Base-by-base conservation (phyloP, 2,888 invertebrate species). In the Megalurothrips usitatus region DNA sequence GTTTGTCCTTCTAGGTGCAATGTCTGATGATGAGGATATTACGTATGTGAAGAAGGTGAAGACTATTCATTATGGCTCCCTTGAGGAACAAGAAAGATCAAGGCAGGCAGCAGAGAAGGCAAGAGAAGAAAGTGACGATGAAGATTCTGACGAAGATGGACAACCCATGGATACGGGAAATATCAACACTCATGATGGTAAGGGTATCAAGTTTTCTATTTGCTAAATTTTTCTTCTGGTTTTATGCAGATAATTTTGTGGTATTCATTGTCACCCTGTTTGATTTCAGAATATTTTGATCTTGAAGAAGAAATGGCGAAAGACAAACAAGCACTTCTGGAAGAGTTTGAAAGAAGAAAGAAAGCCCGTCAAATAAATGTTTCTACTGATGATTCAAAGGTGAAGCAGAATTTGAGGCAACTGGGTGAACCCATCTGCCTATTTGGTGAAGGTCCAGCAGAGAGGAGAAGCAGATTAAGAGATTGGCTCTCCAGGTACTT, bases 401-500 rank as follows among this genome's bases (percentile, higher is more conserved):
- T 99, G 2, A 95, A 94, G 86, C 91, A 93, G 84, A 96, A 96
- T 88, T 90, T 99, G 2, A 89, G 99, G 12, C 95, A 97, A 86
- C 88, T 99, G 0, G 96, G 96, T 6, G 98, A 99, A 88, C 98
- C 99, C 0, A 97, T 99, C 84, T 99, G 99, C 86, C 89, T 97
- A 82, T 99, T 99, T 87, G 99, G 99, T 0, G 99, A 99, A 89
- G 99, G 99, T 0, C 99, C 99, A 0, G 98, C 98, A 0, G 99
- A 99, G 85, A 89, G 99, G 81, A 89, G 99, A 85, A 96, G 96
- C 81, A 90, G 99, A 9, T 89, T 99, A 26, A 90, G 98, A 83
- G 96, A 98, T 86, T 88, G 98, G 79, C 89, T 98, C 1, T 96
- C 98, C 83, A 91, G 92, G 90, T 92, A 85, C 87, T 48, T 43